Base-by-base conservation (phyloP, 2,113 vertebrate genomes). In the Semicossyphus pulcher region DNA sequence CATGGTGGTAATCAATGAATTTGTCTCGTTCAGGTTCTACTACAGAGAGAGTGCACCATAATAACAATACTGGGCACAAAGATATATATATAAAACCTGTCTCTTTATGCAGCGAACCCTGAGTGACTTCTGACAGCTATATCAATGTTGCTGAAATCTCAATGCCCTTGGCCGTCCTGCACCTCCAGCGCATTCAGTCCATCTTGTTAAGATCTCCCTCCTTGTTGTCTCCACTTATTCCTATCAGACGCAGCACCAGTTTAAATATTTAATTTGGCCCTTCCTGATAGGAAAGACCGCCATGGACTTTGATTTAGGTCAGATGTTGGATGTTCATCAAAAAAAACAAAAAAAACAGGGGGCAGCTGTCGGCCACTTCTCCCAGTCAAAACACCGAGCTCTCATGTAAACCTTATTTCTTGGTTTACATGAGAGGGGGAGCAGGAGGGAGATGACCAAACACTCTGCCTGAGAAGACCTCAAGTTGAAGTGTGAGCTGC, bases 241-340 rank as follows among this genome's bases (percentile, higher is more conserved):
- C 88, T 72, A 92, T 89, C 88, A 95, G 93, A 94, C 92, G 77
- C 86, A 92, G 86, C 78, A 83, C 89, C 92, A 93, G 92, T 89
- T 94, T 93, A 93, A 96, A 95, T 96, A 95, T 97, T 97, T 95
- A 89, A 95, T 94, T 94, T 96, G 95, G 95, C 94, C 91, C 84
- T 89, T 93, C 84, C 85, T 80, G 82, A 88, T 84, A 87, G 89
- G 89, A 78, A 81, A 86, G 75, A 91, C 89, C 89, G 91, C 89
- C 89, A 83, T 91, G 93, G 92, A 93, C 94, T 92, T 73, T 88
- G 92, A 90, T 92, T 90, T 89, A 90, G 92, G 93, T 81, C 93
- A 92, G 94, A 92, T 93, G 88, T 93, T 96, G 94, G 95, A 94
- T 66, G 32, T 67, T 90, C 91, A 96, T 96, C 94, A 95, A 94